These are phyloP conservation scores for Coracopsis vasa DNA, from an alignment of 2,113 vertebrate species.

Conservation along the genomic window DNA sequence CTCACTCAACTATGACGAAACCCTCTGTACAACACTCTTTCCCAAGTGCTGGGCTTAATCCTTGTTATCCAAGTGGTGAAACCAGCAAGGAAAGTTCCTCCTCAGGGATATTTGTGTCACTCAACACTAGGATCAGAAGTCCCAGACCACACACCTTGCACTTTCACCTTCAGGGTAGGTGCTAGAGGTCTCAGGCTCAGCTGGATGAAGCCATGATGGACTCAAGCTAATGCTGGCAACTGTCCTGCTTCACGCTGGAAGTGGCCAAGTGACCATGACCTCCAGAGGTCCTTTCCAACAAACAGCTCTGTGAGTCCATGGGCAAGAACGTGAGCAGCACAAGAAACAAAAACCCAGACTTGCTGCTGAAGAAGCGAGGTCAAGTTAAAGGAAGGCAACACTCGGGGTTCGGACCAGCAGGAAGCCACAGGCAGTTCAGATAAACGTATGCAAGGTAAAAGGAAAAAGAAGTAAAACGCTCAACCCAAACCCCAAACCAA, in stretches of 20 bases:
- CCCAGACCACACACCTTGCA: neutral
- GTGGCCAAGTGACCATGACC: neutral
- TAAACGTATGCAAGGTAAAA: accelerated
- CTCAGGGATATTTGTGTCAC: neutral
- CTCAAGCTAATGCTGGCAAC: neutral
- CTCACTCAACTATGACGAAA: accelerated
- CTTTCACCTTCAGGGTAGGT: neutral
- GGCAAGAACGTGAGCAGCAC: neutral
- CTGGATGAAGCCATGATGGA: neutral
- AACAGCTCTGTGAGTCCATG: neutral
- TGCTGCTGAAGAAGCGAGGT: neutral
- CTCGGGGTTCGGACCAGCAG: accelerated
- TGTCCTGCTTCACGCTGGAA: accelerated
- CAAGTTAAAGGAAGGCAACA: neutral
- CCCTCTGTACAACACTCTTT: neutral
- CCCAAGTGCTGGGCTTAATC: neutral
- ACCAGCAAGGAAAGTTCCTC: neutral
- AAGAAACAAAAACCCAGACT: neutral
- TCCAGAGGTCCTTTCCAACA: neutral
- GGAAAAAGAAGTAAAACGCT: neutral
- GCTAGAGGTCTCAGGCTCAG: neutral
- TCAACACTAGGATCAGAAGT: neutral
- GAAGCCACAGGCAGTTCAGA: neutral
- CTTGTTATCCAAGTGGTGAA: neutral
- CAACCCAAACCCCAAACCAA: neutral